phyloP scores from a whole-genome alignment of 2,113 vertebrate genomes.

The Burhinus bistriatus region DNA sequence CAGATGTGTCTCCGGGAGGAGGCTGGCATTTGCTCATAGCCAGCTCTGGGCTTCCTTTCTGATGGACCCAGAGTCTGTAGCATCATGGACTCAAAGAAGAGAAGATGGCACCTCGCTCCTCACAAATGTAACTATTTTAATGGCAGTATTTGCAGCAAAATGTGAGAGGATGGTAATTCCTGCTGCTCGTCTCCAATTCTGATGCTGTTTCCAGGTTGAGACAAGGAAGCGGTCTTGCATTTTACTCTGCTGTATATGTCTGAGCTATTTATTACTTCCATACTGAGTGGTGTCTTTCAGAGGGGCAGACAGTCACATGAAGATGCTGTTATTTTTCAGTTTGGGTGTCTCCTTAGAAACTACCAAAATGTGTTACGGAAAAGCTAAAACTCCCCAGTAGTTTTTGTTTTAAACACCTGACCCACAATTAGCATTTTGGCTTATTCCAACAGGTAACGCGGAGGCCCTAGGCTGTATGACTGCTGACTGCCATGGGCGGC shows the following conservation, averaged over 20 bases:
- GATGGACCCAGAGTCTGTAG: rapidly evolving
- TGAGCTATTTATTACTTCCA: background rate
- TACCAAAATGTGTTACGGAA: background rate
- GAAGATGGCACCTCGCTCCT: background rate
- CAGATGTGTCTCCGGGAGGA: background rate
- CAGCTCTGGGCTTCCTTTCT: background rate
- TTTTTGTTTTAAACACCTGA: background rate
- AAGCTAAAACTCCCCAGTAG: background rate
- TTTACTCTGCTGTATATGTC: background rate
- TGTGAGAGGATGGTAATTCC: background rate
- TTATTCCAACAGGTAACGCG: background rate
- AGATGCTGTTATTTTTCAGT: background rate
- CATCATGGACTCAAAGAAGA: background rate
- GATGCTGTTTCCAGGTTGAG: background rate
- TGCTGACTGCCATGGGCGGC: background rate
- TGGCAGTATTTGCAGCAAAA: background rate
- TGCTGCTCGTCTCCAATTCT: background rate
- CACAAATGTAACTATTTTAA: background rate
- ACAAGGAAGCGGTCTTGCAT: background rate
- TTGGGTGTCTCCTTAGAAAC: background rate
- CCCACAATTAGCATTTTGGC: background rate
- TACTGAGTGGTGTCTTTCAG: background rate
- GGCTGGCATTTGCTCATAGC: background rate
- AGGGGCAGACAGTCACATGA: background rate
- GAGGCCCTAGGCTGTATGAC: background rate